Percentiles rank a stretch among this genome's conserved stretches.
Conservation (phyloP, 2,888 invertebrate species). For the Byasa hedistus region DNA sequence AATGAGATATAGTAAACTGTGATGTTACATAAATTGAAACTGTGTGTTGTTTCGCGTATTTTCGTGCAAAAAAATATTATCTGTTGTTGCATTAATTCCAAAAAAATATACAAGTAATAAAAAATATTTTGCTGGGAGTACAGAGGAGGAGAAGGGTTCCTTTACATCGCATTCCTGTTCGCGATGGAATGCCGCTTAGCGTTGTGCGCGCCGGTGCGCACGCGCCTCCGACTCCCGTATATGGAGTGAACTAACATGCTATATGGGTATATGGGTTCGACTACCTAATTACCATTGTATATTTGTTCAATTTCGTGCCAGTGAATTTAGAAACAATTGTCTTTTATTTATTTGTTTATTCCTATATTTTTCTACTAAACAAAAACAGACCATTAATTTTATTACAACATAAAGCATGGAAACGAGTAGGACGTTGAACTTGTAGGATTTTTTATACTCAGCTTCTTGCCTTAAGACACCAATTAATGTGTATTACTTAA, state of each 20-base stretch:
- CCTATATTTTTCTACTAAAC: not conserved
- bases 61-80: not conserved
- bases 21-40: too few species aligned
- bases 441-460: too few species aligned
- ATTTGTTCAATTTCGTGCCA: not conserved
- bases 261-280: conserved; percentile 37
- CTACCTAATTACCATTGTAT: conserved; percentile 57
- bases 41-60: not conserved
- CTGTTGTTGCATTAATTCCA: too few species aligned
- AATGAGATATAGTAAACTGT: too few species aligned
- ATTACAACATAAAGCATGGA: too few species aligned
- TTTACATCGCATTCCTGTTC: conserved; percentile 65
- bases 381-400: too few species aligned
- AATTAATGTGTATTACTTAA: too few species aligned
- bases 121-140: not conserved
- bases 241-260: conserved; percentile 36
- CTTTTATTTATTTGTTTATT: not conserved
- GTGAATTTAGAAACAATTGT: not conserved
- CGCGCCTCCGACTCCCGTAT: conserved; percentile 29
- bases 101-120: not conserved
- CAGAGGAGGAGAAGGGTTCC: conserved; percentile 33
- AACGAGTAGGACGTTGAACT: too few species aligned
- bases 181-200: conserved; percentile 55
- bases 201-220: conserved; percentile 45
- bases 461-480: too few species aligned